phyloP scores from a whole-genome alignment of 2,888 invertebrate genomes.

The Agonopterix heracliana region DNA sequence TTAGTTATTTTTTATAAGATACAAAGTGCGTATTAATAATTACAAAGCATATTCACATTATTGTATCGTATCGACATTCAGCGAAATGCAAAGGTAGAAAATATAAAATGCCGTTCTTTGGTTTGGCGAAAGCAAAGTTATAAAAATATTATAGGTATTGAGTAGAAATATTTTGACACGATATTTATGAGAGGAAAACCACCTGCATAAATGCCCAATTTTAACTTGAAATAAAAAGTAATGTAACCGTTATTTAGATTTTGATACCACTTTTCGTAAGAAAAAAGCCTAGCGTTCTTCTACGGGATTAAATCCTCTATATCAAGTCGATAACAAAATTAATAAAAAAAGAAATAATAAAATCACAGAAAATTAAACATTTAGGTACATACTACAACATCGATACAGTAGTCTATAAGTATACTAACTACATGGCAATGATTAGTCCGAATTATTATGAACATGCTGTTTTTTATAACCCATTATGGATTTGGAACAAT shows the following conservation, averaged over 20 bases:
- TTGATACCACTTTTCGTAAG: conserved; percentile 17
- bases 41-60: conserved; percentile 36
- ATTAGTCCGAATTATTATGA: conserved; percentile 50
- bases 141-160: conserved; percentile 10
- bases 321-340: conserved; percentile 43
- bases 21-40: conserved; percentile 34
- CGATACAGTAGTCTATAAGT: conserved; percentile 42
- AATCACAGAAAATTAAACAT: conserved; percentile 67
- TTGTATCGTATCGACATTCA: conserved; percentile 20
- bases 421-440: conserved; percentile 63
- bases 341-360: conserved; percentile 43
- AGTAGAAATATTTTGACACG: too few species aligned
- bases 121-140: conserved; percentile 27
- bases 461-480: not conserved
- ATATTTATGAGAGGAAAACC: conserved; percentile 15
- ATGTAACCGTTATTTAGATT: conserved; percentile 10
- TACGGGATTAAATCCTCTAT: conserved; percentile 62
- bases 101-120: conserved; percentile 50
- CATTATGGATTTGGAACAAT: too few species aligned
- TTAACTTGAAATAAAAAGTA: conserved; percentile 18
- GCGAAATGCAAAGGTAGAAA: conserved; percentile 20
- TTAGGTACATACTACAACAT: conserved; percentile 46
- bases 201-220: conserved; percentile 27
- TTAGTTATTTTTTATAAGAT: conserved; percentile 10
- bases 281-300: conserved; percentile 50